phyloP scores from a whole-genome alignment of 1,140 invertebrate species.

The Telenomus remus region DNA sequence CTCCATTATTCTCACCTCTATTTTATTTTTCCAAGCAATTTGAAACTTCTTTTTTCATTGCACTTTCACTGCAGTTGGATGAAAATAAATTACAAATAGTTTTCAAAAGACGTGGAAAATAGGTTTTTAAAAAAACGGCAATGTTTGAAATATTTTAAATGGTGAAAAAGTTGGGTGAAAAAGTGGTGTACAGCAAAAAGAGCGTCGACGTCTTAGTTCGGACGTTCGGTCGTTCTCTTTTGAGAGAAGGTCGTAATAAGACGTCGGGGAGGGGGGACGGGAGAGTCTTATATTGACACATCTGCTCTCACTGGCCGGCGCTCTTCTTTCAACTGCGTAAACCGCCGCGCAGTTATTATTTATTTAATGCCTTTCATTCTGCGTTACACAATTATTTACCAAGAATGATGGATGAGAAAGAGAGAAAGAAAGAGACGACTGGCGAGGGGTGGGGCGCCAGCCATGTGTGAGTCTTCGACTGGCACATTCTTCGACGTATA shows the following conservation, averaged over 20 bases:
- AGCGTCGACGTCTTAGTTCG: neutral
- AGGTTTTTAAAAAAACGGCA: too few relatives aligned
- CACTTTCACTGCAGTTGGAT: too few relatives aligned
- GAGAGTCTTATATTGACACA: slow-evolving; percentile 63
- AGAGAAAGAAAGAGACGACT: slow-evolving; percentile 56
- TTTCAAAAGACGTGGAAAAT: too few relatives aligned
- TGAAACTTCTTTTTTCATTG: too few relatives aligned
- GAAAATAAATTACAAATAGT: too few relatives aligned
- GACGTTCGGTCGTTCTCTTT: slow-evolving; percentile 4
- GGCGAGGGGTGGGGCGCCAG: slow-evolving; percentile 43
- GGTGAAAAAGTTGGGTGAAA: neutral
- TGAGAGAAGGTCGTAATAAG: slow-evolving; percentile 41
- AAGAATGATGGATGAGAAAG: slow-evolving; percentile 59
- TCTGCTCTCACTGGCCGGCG: slow-evolving; percentile 60
- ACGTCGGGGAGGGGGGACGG: slow-evolving; percentile 39
- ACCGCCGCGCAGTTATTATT: slow-evolving; percentile 65
- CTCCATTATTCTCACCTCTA: too few relatives aligned
- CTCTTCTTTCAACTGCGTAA: slow-evolving; percentile 64
- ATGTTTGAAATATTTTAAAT: too few relatives aligned
- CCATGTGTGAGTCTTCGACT: slow-evolving; percentile 63
- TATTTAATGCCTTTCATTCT: slow-evolving; percentile 69
- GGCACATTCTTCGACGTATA: slow-evolving; percentile 61
- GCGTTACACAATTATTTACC: slow-evolving; percentile 71
- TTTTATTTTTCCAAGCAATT: too few relatives aligned
- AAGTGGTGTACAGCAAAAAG: neutral